Evolutionary conservation across 2,113 vertebrate species (phyloP), one percentile per base, ranked within the genome.

Genomic region (Takifugu bimaculatus): DNA sequence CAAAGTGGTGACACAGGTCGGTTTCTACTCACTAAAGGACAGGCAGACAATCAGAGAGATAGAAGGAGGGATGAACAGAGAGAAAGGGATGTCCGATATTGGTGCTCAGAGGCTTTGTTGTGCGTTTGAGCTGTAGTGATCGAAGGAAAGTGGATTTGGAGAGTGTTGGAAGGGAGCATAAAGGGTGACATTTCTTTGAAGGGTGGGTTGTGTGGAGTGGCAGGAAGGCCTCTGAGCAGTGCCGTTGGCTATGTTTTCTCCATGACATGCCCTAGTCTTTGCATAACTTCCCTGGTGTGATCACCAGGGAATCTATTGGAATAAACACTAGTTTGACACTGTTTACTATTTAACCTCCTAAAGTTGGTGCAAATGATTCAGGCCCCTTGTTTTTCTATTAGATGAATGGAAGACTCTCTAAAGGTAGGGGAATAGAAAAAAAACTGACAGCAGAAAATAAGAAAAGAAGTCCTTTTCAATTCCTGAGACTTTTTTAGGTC

Each of bases 181-280:
- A 88, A 89, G 84, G 83, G 81, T 91, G 89, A 88, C 90, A 90
- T 91, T 91, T 90, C 89, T 90, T 91, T 91, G 88, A 92, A 91
- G 89, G 75, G 62, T 76, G 78, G 72, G 76, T 83, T 89, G 85
- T 89, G 85, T 84, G 75, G 85, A 88, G 81, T 68, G 79, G 83
- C 63, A 84, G 83, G 75, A 82, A 61, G 74, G 76, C 66, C 79
- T 76, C 86, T 81, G 86, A 87, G 86, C 84, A 75, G 74, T 69
- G 80, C 87, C 81, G 78, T 80, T 83, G 80, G 72, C 85, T 81
- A 75, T 88, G 83, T 86, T 82, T 75, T 80, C 79, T 79, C 74
- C 83, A 74, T 83, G 77, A 85, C 83, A 83, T 82, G 75, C 80
- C 68, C 79, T 82, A 63, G 71, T 85, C 81, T 80, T 84, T 84